phyloP scores from a whole-genome alignment of 2,888 invertebrate genomes.

The Harpalus rubripes region DNA sequence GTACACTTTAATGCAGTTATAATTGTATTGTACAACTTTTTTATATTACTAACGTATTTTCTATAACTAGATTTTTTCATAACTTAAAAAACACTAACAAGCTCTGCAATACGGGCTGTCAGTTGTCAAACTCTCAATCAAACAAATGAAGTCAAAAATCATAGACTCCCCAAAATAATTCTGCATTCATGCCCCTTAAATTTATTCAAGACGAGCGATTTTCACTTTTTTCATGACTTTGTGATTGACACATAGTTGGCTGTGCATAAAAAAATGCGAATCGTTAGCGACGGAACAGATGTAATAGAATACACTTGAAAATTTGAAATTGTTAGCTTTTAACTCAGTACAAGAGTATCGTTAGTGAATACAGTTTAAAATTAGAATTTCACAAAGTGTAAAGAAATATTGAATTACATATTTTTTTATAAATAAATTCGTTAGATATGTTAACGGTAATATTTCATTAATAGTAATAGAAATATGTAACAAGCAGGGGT shows the following conservation, averaged over 20 bases:
- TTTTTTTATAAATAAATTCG: conserved; percentile 4
- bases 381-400: conserved; percentile 21
- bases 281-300: conserved; percentile 37
- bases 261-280: conserved; percentile 43
- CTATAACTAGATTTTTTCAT: not conserved
- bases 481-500: too few species aligned
- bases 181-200: conserved; percentile 44
- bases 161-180: conserved; percentile 55
- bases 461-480: too few species aligned
- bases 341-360: conserved; percentile 45
- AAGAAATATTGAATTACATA: not conserved
- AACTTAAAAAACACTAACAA: conserved; percentile 28
- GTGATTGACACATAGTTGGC: conserved; percentile 56
- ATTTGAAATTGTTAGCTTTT: conserved; percentile 10
- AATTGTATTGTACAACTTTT: too few species aligned
- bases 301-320: conserved; percentile 53
- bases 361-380: not conserved
- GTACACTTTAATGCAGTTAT: too few species aligned
- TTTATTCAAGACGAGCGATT: conserved; percentile 57
- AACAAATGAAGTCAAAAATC: conserved; percentile 57
- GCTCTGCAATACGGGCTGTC: conserved; percentile 14
- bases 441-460: not conserved
- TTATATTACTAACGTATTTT: conserved; percentile 14
- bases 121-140: conserved; percentile 47
- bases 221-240: conserved; percentile 49